Evolutionary conservation across 1,140 invertebrate genomes (phyloP).

Genomic region (Halictus rubicundus): DNA sequence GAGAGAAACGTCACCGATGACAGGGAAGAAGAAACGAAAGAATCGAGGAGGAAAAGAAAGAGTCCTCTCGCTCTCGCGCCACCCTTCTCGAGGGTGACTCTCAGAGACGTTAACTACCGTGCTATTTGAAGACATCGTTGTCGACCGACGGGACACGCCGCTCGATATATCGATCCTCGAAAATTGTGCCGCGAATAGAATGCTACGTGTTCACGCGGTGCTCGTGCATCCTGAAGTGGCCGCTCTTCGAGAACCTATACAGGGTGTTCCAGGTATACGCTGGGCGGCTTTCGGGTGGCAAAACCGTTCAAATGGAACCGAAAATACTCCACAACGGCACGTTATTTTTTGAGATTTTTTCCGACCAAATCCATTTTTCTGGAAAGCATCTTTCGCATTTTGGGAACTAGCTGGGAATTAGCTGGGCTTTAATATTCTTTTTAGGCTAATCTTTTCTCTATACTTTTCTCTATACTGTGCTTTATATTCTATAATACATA

Average conservation of each 20-base stretch:
- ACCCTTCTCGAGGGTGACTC: constrained; percentile 47
- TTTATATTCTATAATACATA: too few species aligned
- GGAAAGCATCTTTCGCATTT: too few species aligned
- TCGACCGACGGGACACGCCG: constrained; percentile 65
- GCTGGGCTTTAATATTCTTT: too few species aligned
- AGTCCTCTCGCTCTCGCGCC: constrained; percentile 20
- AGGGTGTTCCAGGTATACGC: too few species aligned
- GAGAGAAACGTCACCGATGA: constrained; percentile 22
- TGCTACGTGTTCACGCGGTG: constrained; percentile 54
- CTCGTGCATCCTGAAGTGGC: constrained; percentile 64
- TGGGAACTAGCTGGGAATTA: too few species aligned
- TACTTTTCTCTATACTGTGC: too few species aligned
- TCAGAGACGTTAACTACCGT: constrained; percentile 67
- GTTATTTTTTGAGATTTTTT: too few species aligned
- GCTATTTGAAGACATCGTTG: constrained; percentile 70
- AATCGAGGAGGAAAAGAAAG: constrained; percentile 17
- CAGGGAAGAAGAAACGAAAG: constrained; percentile 23
- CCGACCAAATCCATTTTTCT: too few species aligned
- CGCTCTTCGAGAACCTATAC: constrained; percentile 66
- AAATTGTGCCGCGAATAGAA: constrained; percentile 78
- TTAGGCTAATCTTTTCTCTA: too few species aligned
- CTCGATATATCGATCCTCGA: constrained; percentile 77
- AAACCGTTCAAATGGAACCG: too few species aligned
- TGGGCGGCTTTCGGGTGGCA: too few species aligned
- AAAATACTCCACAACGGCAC: too few species aligned